phyloP scores from a whole-genome alignment of 2,113 vertebrate genomes.

The Cyanoramphus novaezelandiae region DNA sequence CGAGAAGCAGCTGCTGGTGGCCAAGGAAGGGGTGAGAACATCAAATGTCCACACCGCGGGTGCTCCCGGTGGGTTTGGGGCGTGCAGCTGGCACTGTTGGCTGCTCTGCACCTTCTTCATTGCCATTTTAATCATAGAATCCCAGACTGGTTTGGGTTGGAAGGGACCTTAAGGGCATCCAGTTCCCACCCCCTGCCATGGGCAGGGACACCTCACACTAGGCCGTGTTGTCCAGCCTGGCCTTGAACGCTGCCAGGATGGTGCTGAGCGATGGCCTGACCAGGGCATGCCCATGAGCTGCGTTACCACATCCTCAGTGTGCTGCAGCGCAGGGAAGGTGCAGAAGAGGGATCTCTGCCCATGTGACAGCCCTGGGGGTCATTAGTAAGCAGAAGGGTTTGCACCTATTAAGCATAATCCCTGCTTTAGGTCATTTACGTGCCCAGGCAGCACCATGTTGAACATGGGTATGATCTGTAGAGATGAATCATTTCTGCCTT shows the following conservation, averaged over 20 bases:
- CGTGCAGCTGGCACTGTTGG: fast-evolving
- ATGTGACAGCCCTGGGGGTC: fast-evolving
- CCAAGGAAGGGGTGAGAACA: constrained; percentile 92
- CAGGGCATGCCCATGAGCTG: not conserved
- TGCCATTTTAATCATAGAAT: not conserved
- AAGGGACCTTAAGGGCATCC: not conserved
- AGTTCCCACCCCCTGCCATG: fast-evolving
- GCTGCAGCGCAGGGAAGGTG: not conserved
- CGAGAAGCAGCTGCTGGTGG: constrained; percentile 91
- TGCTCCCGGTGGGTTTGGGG: not conserved
- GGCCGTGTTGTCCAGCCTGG: not conserved
- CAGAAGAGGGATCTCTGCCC: not conserved
- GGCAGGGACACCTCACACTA: not conserved
- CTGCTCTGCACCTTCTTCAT: not conserved
- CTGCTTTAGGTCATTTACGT: not conserved
- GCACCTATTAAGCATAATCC: not conserved
- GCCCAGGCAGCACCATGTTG: not conserved
- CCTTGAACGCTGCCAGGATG: not conserved
- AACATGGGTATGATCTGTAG: not conserved
- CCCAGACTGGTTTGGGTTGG: not conserved
- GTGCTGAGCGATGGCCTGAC: fast-evolving
- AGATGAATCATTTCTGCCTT: fast-evolving
- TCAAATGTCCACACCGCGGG: fast-evolving
- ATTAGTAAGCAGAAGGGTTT: not conserved
- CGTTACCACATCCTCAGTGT: fast-evolving